A percentile compares a stretch with the other conserved stretches of the same genome.
Conservation (phyloP, 2,113 vertebrate species). For the Aythya baeri region DNA sequence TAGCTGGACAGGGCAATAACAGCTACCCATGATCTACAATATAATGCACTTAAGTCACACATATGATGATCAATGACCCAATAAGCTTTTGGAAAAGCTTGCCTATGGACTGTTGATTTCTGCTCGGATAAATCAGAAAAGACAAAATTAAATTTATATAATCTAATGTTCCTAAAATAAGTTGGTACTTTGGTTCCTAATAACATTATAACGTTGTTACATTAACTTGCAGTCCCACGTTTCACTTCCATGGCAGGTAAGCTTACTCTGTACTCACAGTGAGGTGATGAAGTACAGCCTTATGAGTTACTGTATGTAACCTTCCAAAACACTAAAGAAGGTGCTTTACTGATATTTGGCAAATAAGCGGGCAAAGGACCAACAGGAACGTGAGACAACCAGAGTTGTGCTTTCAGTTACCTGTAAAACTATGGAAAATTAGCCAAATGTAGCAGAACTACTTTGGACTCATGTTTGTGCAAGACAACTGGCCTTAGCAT, state of each 20-base stretch:
- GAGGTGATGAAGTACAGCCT: conserved; percentile 3
- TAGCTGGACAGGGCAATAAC: not conserved
- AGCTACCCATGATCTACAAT: not conserved
- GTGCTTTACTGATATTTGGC: not conserved
- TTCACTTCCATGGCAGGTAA: not conserved
- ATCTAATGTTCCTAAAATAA: not conserved
- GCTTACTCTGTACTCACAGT: not conserved
- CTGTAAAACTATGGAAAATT: not conserved
- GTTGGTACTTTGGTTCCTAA: not conserved
- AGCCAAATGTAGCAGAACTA: not conserved
- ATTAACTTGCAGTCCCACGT: not conserved
- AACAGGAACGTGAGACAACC: not conserved
- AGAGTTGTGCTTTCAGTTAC: not conserved
- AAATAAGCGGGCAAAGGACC: not conserved
- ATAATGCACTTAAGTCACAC: not conserved
- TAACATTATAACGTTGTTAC: not conserved
- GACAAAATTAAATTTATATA: not conserved
- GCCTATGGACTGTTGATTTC: not conserved
- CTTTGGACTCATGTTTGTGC: not conserved
- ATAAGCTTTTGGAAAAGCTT: not conserved
- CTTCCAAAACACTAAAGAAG: conserved; percentile 6
- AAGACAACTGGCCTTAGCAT: not conserved
- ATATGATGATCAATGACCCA: not conserved
- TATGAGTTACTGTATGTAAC: not conserved
- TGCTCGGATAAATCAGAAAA: not conserved